Evolutionary conservation across 2,113 vertebrate species (phyloP).

Genomic region (Anseranas semipalmata): DNA sequence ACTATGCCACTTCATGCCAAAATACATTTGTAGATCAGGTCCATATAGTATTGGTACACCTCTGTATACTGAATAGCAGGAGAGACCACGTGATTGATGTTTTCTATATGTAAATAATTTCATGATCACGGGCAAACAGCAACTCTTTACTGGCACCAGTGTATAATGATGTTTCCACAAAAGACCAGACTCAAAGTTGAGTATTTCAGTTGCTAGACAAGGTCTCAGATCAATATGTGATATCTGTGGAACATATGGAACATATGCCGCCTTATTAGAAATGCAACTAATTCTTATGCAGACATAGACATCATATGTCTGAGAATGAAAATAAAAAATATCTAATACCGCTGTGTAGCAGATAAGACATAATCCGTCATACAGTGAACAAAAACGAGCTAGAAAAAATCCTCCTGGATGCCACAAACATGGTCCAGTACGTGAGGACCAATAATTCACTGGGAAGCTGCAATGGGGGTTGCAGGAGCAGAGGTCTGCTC

Average conservation of each 20-base stretch:
- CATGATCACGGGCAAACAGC: neutral
- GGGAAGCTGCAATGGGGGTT: neutral
- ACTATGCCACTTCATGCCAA: neutral
- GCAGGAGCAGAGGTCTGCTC: neutral
- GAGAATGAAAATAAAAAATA: neutral
- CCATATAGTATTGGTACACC: neutral
- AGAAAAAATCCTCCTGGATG: neutral
- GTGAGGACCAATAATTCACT: fast-evolving
- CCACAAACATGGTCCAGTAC: neutral
- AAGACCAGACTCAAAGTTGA: neutral
- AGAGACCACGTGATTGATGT: neutral
- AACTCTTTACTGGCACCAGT: neutral
- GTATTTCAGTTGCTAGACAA: neutral
- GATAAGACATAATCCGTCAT: neutral
- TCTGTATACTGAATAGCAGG: neutral
- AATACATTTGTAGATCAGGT: neutral
- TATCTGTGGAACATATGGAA: neutral
- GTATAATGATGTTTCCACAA: neutral
- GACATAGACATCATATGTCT: neutral
- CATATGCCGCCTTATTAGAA: neutral
- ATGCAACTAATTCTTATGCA: neutral
- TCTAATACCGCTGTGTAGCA: neutral
- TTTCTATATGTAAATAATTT: neutral
- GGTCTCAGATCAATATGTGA: neutral
- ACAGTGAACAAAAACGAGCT: neutral